Evolutionary conservation across 2,888 invertebrate species (phyloP), one percentile per base, ranked within the genome.

Genomic region (Orchesella flavescens): DNA sequence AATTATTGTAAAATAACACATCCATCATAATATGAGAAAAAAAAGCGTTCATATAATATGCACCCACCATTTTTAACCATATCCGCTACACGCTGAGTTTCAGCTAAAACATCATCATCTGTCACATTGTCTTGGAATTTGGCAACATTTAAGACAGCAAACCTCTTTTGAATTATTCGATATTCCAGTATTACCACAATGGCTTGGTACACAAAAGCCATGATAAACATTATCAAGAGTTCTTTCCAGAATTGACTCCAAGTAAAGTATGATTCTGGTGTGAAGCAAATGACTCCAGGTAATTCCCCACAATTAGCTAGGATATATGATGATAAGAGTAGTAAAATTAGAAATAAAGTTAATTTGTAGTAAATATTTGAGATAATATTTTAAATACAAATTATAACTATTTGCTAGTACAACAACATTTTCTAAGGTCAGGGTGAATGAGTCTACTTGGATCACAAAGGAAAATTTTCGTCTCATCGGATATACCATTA

Each of bases 211-310:
- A 84, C 65, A 4, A 87, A 0, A 0, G 78, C 86, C 53, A 79
- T 71, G 0, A 86, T 15, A 49, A 83, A 44, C 81, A 88, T 75
- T 24, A 82, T 86, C 10, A 87, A 19, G 10, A 88, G 61, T 43
- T 88, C 87, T 53, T 87, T 86, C 19, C 85, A 86, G 19, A 73
- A 72, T 21, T 82, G 76, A 5, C 69, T 46, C 87, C 88, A 88
- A 1, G 78, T 57, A 15, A 88, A 57, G 21, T 87, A 88, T 0
- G 84, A 61, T 12, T 72, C 61, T 9, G 88, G 86, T 59, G 81
- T 53, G 49, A 87, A 87, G 69, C 87, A 88, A 1, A 13, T 24
- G 5, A 80, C n/a, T 1, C 53, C 69, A 34, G 34, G 34, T 2
- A 86, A 78, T 12, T 80, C 72, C 9, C 19, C 21, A 59, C 87